These are phyloP conservation scores for Bufo gargarizans DNA, from an alignment of 2,113 vertebrate genomes.

Conservation along the genomic window DNA sequence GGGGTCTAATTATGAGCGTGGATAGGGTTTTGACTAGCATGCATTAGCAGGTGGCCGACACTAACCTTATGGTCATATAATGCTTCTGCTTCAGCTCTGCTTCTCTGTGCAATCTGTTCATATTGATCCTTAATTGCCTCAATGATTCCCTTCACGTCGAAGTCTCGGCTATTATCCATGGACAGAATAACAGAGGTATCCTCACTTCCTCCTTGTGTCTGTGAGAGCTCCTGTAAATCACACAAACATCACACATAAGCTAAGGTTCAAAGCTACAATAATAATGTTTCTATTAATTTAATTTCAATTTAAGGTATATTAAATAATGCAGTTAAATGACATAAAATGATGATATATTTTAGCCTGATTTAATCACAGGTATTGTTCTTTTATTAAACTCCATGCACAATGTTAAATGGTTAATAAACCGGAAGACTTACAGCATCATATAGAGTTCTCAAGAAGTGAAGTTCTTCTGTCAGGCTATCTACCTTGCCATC, in stretches of 20 bases:
- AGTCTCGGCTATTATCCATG: conserved; percentile 85
- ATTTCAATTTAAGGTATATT: no score
- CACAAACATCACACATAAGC: not conserved
- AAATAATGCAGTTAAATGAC: no score
- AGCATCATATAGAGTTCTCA: conserved; percentile 74
- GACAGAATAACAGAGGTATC: conserved; percentile 83
- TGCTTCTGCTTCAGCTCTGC: conserved; percentile 77
- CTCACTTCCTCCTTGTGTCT: conserved; percentile 73
- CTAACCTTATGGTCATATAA: conserved; percentile 83
- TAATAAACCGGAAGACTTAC: conserved; percentile 66
- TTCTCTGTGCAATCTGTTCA: conserved; percentile 79
- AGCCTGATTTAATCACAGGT: no score
- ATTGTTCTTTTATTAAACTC: no score
- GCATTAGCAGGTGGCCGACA: not conserved
- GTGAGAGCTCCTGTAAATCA: conserved; percentile 76
- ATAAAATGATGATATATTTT: no score
- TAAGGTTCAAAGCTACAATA: no score
- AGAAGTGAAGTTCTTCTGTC: conserved; percentile 76
- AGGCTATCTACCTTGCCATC: conserved; percentile 73
- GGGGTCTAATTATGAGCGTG: conserved; percentile 13
- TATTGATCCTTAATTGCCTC: conserved; percentile 79
- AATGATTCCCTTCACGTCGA: conserved; percentile 82
- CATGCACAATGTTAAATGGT: not conserved
- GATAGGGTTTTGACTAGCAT: not conserved
- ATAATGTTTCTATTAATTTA: no score